phyloP scores from a whole-genome alignment of 2,888 invertebrate genomes.

The Drosophila setosimentum region DNA sequence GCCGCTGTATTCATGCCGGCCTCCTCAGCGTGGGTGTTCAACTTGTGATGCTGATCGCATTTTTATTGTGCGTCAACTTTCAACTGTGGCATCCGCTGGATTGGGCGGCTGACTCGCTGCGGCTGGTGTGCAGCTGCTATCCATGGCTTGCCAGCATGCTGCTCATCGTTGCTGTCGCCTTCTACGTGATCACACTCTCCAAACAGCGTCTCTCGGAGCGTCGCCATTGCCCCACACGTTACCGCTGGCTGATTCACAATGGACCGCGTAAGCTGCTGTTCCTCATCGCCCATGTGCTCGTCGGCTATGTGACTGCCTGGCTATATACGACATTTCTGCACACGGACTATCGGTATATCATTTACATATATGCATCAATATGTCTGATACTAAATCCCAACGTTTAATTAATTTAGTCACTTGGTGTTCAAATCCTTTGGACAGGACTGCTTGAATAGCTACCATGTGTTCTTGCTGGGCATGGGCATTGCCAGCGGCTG shows the following conservation, averaged over 20 bases:
- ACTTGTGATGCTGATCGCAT: conserved; percentile 86
- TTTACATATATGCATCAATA: not conserved
- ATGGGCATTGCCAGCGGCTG: conserved; percentile 90
- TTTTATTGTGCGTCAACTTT: conserved; percentile 87
- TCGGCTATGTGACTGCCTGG: conserved; percentile 89
- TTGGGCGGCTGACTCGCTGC: conserved; percentile 88
- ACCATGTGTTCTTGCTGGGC: conserved; percentile 89
- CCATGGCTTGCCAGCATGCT: conserved; percentile 89
- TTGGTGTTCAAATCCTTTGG: conserved; percentile 67
- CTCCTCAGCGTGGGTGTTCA: conserved; percentile 87
- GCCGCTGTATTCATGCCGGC: conserved; percentile 86
- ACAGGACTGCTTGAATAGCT: conserved; percentile 88
- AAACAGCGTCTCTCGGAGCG: conserved; percentile 89
- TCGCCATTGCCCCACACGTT: conserved; percentile 88
- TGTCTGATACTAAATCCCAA: too few species aligned
- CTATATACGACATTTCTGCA: conserved; percentile 89
- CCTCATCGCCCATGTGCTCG: conserved; percentile 86
- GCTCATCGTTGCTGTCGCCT: conserved; percentile 88
- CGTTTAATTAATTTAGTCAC: conserved; percentile 45
- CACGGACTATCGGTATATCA: conserved; percentile 86
- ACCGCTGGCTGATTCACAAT: conserved; percentile 88
- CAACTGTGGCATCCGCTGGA: conserved; percentile 88
- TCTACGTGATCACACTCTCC: conserved; percentile 90
- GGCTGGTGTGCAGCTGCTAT: conserved; percentile 86
- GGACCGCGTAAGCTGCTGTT: conserved; percentile 87